Base-by-base conservation (phyloP, 2,888 invertebrate species). In the Cheilosia impressa region DNA sequence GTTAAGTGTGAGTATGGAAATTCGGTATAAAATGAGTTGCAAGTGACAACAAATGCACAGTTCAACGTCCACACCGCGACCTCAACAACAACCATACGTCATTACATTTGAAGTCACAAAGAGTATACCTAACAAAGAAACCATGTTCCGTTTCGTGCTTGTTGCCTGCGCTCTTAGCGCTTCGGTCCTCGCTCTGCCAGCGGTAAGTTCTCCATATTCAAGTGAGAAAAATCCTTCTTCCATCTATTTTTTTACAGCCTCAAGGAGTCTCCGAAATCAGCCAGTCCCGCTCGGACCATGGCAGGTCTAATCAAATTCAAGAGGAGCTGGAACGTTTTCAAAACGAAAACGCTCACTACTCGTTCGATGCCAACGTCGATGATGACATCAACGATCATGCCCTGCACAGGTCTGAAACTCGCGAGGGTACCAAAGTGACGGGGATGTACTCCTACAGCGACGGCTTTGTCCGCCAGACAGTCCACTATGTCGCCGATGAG, bases 401-500 rank as follows among this genome's bases (percentile, higher is more conserved):
- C 2, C 91, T 92, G 7, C 57, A 87, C 0, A 90, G 93, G 0
- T 89, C 92, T 50, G 93, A 94, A 88, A 89, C 89, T 1, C 91
- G 92, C 27, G 91, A 92, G 3, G 91, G 91, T 2, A 72, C 88
- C 4, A 90, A 90, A 69, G 89, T 89, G 1, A 91, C 88, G 50
- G 95, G 95, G 2, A 91, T 92, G 82, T 95, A 95, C 89, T 93
- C 93, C 5, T 95, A 95, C 91, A 93, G 93, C 84, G 95, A 95
- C 90, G 95, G 95, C 0, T 94, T 91, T 88, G 93, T 93, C 87
- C 92, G 91, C 88, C 93, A 94, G 22, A 94, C 93, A 0, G 93
- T 94, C 0, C 90, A 93, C 83, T 95, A 95, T 89, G 93, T 92
- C 71, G 95, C 95, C 88, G 95, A 95, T 90, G 93, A 94, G 88